A percentile compares a stretch with the other conserved stretches of the same genome.
These are phyloP conservation scores for Aplidium turbinatum DNA, from an alignment of 23 tunicate species.

Conservation along the genomic window DNA sequence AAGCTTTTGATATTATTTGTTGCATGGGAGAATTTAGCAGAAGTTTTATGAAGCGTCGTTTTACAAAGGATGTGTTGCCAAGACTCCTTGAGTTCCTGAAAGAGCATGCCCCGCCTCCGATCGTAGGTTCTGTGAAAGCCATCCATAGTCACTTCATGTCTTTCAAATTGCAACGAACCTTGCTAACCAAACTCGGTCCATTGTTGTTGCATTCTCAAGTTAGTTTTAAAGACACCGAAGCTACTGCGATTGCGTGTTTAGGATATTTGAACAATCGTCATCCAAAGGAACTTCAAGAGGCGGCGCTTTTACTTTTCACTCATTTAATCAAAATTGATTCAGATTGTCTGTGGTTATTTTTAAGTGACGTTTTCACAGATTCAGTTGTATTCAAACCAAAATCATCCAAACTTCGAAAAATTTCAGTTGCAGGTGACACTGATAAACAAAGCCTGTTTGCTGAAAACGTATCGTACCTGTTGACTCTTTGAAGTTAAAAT, in stretches of 20 bases:
- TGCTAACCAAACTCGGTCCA: slow-evolving; percentile 35
- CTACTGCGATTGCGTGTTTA: background rate
- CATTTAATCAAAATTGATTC: slow-evolving; percentile 26
- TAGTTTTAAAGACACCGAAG: slow-evolving; percentile 9
- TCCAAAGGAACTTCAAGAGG: slow-evolving; percentile 39
- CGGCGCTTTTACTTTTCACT: slow-evolving; percentile 36
- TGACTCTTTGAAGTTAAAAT: background rate
- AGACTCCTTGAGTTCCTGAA: slow-evolving; percentile 51
- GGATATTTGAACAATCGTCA: slow-evolving; percentile 20
- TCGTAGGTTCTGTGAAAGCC: too few relatives aligned
- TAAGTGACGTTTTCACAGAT: slow-evolving; percentile 25
- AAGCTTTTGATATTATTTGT: slow-evolving; percentile 69
- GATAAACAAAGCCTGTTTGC: slow-evolving; percentile 1
- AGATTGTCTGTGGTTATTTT: slow-evolving; percentile 45
- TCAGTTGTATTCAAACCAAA: background rate
- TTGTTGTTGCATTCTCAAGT: slow-evolving; percentile 1
- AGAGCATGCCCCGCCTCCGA: background rate
- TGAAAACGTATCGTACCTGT: slow-evolving; percentile 17
- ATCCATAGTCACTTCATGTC: slow-evolving; percentile 24
- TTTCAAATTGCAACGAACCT: slow-evolving; percentile 27
- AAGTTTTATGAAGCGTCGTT: slow-evolving; percentile 62
- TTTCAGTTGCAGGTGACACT: background rate
- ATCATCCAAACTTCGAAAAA: background rate
- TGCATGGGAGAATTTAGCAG: slow-evolving; percentile 43
- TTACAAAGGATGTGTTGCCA: slow-evolving; percentile 67